Conservation (phyloP, 2,113 vertebrate species). For the Numida meleagris region DNA sequence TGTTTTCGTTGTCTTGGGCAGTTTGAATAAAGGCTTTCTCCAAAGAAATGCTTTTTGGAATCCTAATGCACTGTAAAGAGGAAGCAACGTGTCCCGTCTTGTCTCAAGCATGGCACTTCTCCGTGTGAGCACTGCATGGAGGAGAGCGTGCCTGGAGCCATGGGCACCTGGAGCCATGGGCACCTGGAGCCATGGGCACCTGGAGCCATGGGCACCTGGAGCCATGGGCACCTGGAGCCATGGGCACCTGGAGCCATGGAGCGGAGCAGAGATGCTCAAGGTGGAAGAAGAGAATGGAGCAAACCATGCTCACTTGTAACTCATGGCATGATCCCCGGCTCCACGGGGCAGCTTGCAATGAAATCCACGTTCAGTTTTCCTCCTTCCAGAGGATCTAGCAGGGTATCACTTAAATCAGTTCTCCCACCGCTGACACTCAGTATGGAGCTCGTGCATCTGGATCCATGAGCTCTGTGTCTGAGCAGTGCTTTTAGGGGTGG, state of each 20-base stretch:
- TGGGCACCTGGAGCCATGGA: not conserved
- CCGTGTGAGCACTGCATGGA: not conserved
- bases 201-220: not conserved
- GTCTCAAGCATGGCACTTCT: not conserved
- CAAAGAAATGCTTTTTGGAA: not conserved
- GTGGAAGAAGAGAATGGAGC: not conserved
- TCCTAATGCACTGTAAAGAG: not conserved
- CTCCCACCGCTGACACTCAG: rapidly evolving
- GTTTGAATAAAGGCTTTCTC: not conserved
- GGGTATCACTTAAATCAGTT: rapidly evolving
- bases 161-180: not conserved
- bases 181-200: not conserved
- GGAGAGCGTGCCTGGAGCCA: not conserved
- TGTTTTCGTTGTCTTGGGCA: rapidly evolving
- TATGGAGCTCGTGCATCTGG: not conserved
- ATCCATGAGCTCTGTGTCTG: not conserved
- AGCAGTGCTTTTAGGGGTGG: not conserved
- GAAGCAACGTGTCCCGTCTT: conserved; percentile 18
- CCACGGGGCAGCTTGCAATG: not conserved
- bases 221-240: not conserved
- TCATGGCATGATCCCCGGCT: rapidly evolving
- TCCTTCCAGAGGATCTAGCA: not conserved
- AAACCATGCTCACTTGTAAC: rapidly evolving
- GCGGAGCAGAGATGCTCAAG: not conserved
- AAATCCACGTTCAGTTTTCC: not conserved